These are phyloP conservation scores for Thalassoma bifasciatum DNA, from an alignment of 2,113 vertebrate species.

Conservation along the genomic window DNA sequence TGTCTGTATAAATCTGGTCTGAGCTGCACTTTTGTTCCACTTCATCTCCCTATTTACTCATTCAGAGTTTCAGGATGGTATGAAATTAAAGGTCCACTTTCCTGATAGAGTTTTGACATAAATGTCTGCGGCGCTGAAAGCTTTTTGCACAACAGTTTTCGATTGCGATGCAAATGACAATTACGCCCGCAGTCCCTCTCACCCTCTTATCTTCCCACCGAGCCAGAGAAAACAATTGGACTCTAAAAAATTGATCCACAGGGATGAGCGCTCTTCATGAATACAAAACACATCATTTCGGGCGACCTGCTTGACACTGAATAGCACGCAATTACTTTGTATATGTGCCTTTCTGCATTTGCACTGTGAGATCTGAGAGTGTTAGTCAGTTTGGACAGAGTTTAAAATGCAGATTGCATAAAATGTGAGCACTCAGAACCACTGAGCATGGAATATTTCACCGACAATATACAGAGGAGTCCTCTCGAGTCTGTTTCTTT, in stretches of 20 bases:
- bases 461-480: constrained; percentile 19
- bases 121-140: constrained; percentile 40
- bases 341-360: constrained; percentile 65
- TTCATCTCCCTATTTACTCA: constrained; percentile 47
- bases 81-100: constrained; percentile 53
- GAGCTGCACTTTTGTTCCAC: constrained; percentile 44
- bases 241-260: constrained; percentile 62
- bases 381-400: constrained; percentile 43
- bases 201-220: constrained; percentile 64
- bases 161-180: constrained; percentile 72
- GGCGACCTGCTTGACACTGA: constrained; percentile 64
- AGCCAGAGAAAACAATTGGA: constrained; percentile 68
- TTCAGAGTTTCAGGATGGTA: constrained; percentile 42
- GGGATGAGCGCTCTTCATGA: constrained; percentile 65
- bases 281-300: constrained; percentile 68
- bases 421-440: constrained; percentile 28
- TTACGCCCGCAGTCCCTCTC: constrained; percentile 62
- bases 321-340: constrained; percentile 66
- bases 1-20: constrained; percentile 21
- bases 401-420: constrained; percentile 48
- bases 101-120: constrained; percentile 61
- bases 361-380: constrained; percentile 31
- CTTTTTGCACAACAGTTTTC: constrained; percentile 53
- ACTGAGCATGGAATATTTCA: constrained; percentile 24
- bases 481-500: constrained; percentile 26